These are phyloP conservation scores for Hypsibius dujardini DNA, from an alignment of 1,140 invertebrate genomes.

Conservation along the genomic window DNA sequence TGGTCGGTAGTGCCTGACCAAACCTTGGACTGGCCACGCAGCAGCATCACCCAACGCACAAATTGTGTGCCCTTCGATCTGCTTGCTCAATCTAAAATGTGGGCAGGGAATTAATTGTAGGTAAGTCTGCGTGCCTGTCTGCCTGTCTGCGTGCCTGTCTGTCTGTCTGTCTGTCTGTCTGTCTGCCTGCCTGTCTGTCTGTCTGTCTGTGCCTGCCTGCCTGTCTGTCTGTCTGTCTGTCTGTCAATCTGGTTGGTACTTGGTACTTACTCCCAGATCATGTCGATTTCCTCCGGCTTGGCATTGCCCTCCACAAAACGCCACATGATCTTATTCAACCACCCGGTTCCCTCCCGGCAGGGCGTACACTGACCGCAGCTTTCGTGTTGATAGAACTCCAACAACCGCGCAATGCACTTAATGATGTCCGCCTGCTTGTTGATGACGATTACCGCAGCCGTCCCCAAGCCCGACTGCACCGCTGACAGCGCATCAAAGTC, in stretches of 20 bases:
- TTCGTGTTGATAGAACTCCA: conserved; percentile 97
- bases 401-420: conserved; percentile 82
- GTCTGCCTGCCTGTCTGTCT: no score
- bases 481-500: conserved; percentile 91
- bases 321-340: conserved; percentile 97
- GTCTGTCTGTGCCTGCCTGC: no score
- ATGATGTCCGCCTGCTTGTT: conserved; percentile 93
- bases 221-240: no score
- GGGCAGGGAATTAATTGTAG: no score
- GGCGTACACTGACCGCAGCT: conserved; percentile 96
- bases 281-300: conserved; percentile 83
- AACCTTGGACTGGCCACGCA: conserved; percentile 94
- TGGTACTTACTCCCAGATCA: conserved; percentile 64
- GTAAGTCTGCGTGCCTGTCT: no score
- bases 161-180: no score
- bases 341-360: conserved; percentile 84
- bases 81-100: conserved; percentile 57
- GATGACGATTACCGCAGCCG: conserved; percentile 96
- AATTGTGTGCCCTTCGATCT: conserved; percentile 98
- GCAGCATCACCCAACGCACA: conserved; percentile 96
- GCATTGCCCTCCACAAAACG: conserved; percentile 80
- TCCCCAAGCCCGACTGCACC: conserved; percentile 83
- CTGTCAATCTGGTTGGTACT: no score
- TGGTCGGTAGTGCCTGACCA: conserved; percentile 91
- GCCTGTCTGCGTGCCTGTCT: no score